Conservation (phyloP, 2,113 vertebrate genomes). For the Speoplatyrhinus poulsoni region DNA sequence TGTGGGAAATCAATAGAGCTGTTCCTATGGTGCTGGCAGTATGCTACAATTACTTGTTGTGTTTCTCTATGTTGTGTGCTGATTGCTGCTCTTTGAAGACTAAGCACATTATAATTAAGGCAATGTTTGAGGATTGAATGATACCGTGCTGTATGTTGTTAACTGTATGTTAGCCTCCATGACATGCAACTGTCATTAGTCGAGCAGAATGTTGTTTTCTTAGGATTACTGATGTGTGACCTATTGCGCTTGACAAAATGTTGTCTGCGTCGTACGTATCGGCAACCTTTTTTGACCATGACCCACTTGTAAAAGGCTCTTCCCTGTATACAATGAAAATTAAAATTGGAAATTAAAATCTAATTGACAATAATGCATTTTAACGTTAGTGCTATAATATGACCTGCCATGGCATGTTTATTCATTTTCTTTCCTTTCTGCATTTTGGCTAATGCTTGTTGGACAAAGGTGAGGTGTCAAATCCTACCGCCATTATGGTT, state of each 20-base stretch:
- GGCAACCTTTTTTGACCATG: background rate
- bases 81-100: no score
- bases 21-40: background rate
- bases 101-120: no score
- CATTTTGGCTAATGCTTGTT: conserved; percentile 21
- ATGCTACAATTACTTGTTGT: background rate
- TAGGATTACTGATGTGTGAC: no score
- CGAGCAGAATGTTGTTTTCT: no score
- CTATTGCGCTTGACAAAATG: no score
- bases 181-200: no score
- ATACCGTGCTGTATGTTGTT: no score
- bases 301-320: background rate
- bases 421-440: conserved; percentile 14
- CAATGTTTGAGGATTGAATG: no score
- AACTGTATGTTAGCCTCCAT: no score
- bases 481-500: conserved; percentile 11
- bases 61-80: no score
- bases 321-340: background rate
- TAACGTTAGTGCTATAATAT: conserved; percentile 4
- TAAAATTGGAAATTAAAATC: no score
- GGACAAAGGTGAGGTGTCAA: conserved; percentile 30
- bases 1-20: background rate
- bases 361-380: background rate
- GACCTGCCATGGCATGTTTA: conserved; percentile 19
- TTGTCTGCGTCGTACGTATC: background rate